Base-by-base conservation (phyloP, 2,797 vertebrate genomes). In the Momotus momota region DNA sequence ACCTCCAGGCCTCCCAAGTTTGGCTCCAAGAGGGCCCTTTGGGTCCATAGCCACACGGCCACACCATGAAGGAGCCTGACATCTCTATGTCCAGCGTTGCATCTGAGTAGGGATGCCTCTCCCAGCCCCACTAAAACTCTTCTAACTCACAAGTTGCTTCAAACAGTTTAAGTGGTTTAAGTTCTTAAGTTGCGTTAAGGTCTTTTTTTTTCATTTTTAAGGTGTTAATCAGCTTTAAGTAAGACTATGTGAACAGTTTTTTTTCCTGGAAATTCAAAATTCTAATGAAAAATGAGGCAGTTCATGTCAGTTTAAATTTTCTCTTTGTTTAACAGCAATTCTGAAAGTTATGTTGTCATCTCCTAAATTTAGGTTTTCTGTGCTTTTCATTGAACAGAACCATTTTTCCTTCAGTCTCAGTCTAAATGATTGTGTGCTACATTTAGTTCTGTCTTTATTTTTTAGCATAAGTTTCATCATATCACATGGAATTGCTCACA, bases 201-300 rank as follows among this genome's bases (percentile, higher is more conserved):
- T 75, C n/a, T 90, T 96, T 93, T 81, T 35, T 35, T 93, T 91
- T 95, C 94, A 87, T 89, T 96, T 35, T 94, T 92, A 97, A 96
- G 93, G 95, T 96, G 80, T 62, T 97, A 97, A 97, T 94, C 73
- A 92, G 94, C 93, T 97, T 96, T 92, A 91, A 96, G 67, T 65
- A 82, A 91, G 78, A 65, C 49, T 75, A 64, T 52, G 54, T n/a
- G 60, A 95, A 88, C 38, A 82, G 79, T 31, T 93, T 86, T 79
- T 62, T 73, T 85, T 83, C 12, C 45, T 12, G 40, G 15, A 88
- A 89, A 86, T 55, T 43, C 33, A 67, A 73, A 86, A 67, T 18
- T 49, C 22, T 49, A 67, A 86, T 61, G 48, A 80, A 92, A 94
- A 74, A 48, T 33, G 10, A n/a, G 9, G 80, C 8, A 71, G 69